These are phyloP conservation scores for Tigriopus californicus DNA, from an alignment of 2,888 invertebrate species.

Conservation along the genomic window DNA sequence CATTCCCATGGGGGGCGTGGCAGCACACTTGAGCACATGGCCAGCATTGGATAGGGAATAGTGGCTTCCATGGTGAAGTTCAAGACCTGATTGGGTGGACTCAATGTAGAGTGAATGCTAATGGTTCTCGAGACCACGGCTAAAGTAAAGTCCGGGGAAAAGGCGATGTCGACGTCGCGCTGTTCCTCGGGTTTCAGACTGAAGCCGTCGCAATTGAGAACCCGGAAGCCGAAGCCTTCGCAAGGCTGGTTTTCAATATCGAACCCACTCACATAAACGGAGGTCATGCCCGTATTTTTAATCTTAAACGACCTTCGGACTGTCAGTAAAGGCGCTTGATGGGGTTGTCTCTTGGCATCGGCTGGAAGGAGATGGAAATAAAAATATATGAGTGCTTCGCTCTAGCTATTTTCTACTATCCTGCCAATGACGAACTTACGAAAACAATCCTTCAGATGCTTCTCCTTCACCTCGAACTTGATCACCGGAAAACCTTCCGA, in stretches of 20 bases:
- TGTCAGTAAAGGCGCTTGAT: slow-evolving; percentile 42
- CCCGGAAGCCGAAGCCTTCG: slow-evolving; percentile 58
- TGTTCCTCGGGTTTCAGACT: slow-evolving; percentile 49
- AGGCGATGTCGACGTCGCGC: slow-evolving; percentile 60
- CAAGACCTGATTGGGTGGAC: slow-evolving; percentile 12
- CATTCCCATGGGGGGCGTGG: slow-evolving; percentile 58
- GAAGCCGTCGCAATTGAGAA: slow-evolving; percentile 53
- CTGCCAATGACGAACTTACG: too few species aligned
- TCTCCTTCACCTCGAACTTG: slow-evolving; percentile 57
- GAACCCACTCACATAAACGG: slow-evolving; percentile 51
- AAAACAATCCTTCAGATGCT: slow-evolving; percentile 38
- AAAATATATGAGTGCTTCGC: too few species aligned
- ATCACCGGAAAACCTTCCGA: slow-evolving; percentile 38
- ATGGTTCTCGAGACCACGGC: slow-evolving; percentile 47
- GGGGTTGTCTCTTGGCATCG: not conserved
- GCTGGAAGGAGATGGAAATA: too few species aligned
- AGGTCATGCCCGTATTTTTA: slow-evolving; percentile 72
- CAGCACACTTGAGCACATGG: slow-evolving; percentile 45
- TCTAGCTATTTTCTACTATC: too few species aligned
- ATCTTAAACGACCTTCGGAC: slow-evolving; percentile 63
- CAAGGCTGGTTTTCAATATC: slow-evolving; percentile 42
- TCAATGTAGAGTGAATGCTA: slow-evolving; percentile 25
- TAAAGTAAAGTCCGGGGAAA: slow-evolving; percentile 69
- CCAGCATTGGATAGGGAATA: slow-evolving; percentile 42
- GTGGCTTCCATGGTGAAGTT: slow-evolving; percentile 51